Conservation (phyloP, 2,797 vertebrate genomes). For the Tragopan temminckii region DNA sequence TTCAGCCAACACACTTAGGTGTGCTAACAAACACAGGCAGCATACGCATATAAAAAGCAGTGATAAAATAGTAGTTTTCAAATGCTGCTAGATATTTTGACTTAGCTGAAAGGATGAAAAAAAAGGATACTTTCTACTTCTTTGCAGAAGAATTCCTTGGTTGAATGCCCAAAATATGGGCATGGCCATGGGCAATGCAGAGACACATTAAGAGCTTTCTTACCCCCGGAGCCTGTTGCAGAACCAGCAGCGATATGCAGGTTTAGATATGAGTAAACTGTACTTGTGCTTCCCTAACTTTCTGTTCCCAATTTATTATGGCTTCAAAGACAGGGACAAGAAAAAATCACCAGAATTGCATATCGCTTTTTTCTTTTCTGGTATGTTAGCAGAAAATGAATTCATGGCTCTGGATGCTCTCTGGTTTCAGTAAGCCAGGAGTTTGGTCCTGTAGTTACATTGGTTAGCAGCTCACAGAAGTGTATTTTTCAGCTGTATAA, state of each 20-base stretch:
- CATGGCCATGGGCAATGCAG: not conserved
- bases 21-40: not conserved
- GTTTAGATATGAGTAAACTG: not conserved
- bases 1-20: not conserved
- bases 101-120: not conserved
- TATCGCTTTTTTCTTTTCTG: not conserved
- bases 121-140: not conserved
- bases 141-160: not conserved
- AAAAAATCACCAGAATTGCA: not conserved
- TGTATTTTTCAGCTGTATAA: not conserved
- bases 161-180: not conserved
- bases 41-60: not conserved
- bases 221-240: not conserved
- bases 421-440: not conserved
- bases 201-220: not conserved
- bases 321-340: not conserved
- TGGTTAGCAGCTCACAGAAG: not conserved
- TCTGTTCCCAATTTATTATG: accelerated
- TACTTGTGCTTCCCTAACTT: not conserved
- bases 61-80: not conserved
- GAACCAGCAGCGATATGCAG: not conserved
- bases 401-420: not conserved
- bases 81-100: not conserved
- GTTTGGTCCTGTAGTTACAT: not conserved
- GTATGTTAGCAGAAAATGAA: not conserved